Conservation (phyloP, 2,797 vertebrate genomes). For the Pogoniulus pusillus region DNA sequence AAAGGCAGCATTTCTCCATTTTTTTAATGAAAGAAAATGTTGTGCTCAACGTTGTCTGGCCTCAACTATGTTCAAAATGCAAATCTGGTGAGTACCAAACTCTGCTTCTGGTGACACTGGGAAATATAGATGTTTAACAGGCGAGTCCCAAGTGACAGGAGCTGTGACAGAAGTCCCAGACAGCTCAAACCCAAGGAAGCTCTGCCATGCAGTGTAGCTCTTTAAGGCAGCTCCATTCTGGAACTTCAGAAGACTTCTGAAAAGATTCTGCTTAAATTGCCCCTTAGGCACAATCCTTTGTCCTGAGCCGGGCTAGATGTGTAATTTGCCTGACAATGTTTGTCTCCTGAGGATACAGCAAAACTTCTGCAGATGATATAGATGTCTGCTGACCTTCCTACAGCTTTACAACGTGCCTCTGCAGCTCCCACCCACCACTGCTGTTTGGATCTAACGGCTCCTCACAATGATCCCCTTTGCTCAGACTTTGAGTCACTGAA, state of each 20-base stretch:
- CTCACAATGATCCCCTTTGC: neutral
- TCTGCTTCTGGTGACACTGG: neutral
- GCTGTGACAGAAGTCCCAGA: neutral
- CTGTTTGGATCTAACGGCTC: neutral
- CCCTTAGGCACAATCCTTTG: neutral
- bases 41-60: slow-evolving; percentile 15
- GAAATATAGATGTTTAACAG: slow-evolving; percentile 48
- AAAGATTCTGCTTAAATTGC: neutral
- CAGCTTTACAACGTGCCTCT: neutral
- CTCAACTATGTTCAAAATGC: slow-evolving; percentile 41
- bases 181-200: neutral
- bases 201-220: neutral
- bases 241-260: neutral
- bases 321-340: neutral
- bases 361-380: neutral
- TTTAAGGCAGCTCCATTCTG: neutral
- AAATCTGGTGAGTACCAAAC: slow-evolving; percentile 4
- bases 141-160: neutral
- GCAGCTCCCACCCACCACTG: neutral
- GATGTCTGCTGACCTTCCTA: neutral
- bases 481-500: neutral
- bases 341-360: fast-evolving
- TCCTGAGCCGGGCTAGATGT: neutral
- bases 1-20: slow-evolving; percentile 25
- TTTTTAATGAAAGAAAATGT: slow-evolving; percentile 57